Evolutionary conservation across 2,888 invertebrate species (phyloP), one percentile per base, ranked within the genome.

Genomic region (Aethes cnicana): DNA sequence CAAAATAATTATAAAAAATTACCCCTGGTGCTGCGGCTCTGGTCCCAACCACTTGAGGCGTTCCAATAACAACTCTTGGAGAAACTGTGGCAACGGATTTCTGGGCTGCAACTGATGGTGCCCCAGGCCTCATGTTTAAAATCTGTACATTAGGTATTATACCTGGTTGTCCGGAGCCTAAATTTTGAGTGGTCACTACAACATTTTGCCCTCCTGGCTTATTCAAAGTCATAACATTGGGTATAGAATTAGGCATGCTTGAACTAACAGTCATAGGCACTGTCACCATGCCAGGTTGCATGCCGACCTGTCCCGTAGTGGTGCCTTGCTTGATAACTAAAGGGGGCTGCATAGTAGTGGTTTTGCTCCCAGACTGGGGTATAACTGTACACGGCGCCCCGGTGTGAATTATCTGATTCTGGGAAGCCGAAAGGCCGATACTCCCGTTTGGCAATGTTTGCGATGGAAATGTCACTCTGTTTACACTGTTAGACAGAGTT

Each of bases 11-110:
- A 54, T 42, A 49, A 42, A 12, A 58, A 82, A 83, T 93, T 92
- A 95, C 94, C 81, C 93, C 94, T 64, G 96, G 95, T 79, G 94
- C 93, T 64, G 95, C 94, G 43, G 95, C 94, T 76, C 97, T 91
- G 39, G 95, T 91, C 65, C 95, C 95, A 62, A 95, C 94, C 89
- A 96, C 93, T 81, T 96, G 95, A 68, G 94, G 95, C 57, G 93
- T 91, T 67, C 95, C 95, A 66, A 96, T 94, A 66, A 97, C 95
- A 67, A 97, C 95, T 72, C 97, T 92, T 44, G 95, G 94, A 54
- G 95, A 92, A 57, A 95, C 94, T 52, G 93, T 92, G 50, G 94
- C 93, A 57, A 96, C 93, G 58, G 93, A 93, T 83, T 96, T 96
- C 78, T 94, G 94, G 53, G 92, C 92, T 56, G 92, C 91, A 63